Percentiles rank a stretch among this genome's conserved stretches.
Conservation (phyloP, 2,113 vertebrate genomes). For the Saiga tatarica region DNA sequence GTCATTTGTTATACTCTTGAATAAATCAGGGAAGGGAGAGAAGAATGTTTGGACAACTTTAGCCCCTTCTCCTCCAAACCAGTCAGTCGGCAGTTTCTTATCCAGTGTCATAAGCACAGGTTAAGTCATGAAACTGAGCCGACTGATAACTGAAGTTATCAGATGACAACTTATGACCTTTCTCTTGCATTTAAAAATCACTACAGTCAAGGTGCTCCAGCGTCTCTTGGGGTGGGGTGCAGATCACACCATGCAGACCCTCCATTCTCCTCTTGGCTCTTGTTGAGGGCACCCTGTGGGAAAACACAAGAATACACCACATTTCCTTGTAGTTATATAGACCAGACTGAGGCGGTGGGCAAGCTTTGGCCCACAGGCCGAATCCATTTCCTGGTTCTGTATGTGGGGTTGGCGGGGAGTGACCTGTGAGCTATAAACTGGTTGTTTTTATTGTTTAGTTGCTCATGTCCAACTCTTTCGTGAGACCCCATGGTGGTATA, state of each 20-base stretch:
- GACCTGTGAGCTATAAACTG: background rate
- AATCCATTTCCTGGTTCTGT: background rate
- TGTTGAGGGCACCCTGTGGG: background rate
- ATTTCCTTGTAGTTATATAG: background rate
- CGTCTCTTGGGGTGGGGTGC: background rate
- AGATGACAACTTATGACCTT: background rate
- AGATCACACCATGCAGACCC: background rate
- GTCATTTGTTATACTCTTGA: background rate
- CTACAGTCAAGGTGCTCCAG: background rate
- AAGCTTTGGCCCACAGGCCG: background rate
- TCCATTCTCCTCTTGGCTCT: background rate
- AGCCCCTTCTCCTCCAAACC: background rate
- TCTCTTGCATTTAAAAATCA: background rate
- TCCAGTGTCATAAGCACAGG: background rate
- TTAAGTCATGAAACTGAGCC: background rate
- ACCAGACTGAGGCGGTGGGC: background rate
- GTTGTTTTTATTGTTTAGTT: background rate
- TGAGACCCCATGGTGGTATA: background rate
- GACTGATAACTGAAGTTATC: conserved; percentile 1
- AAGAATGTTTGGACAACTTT: background rate
- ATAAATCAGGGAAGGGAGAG: background rate
- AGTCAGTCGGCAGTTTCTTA: background rate
- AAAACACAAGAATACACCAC: background rate
- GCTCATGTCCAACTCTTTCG: background rate
- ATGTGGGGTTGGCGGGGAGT: background rate